Evolutionary conservation across 2,113 vertebrate genomes (phyloP).

Genomic region (Hydropotes inermis): DNA sequence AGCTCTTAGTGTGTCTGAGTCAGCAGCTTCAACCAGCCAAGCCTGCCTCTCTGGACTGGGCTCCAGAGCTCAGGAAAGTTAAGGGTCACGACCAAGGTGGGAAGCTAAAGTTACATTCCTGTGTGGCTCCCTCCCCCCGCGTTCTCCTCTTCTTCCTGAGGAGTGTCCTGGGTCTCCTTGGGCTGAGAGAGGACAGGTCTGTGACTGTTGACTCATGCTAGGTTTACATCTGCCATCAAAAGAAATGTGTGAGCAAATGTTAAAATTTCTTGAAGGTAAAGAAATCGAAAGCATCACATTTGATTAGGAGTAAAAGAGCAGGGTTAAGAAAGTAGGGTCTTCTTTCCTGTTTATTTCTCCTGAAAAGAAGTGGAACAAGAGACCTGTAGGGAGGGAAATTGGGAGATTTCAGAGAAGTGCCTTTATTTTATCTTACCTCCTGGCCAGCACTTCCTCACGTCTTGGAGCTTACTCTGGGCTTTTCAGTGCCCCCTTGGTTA

Average conservation of each 20-base stretch:
- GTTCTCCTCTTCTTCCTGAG: not conserved
- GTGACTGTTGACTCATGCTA: not conserved
- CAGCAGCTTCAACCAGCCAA: conserved; percentile 18
- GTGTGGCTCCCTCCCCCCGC: not conserved
- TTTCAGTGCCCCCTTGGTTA: not conserved
- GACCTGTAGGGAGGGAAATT: not conserved
- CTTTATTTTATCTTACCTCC: not conserved
- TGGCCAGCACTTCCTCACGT: not conserved
- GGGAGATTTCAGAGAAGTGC: not conserved
- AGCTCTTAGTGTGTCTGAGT: conserved; percentile 4
- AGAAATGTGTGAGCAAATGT: not conserved
- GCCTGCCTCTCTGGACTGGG: conserved; percentile 28
- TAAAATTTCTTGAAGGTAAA: not conserved
- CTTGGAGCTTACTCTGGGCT: not conserved
- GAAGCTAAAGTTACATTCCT: conserved; percentile 3
- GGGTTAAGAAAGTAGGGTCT: not conserved
- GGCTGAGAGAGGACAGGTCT: not conserved
- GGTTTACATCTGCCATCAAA: not conserved
- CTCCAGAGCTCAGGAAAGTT: conserved; percentile 16
- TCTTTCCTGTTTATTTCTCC: not conserved
- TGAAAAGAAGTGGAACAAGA: not conserved
- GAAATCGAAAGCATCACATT: not conserved
- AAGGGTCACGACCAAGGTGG: conserved; percentile 63
- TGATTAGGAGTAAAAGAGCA: not conserved
- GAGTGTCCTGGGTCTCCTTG: not conserved